Percentiles rank a stretch among this genome's conserved stretches.
phyloP scores from a whole-genome alignment of 35 echinoderm and acorn worm genomes.

The Heliocidaris tuberculata region DNA sequence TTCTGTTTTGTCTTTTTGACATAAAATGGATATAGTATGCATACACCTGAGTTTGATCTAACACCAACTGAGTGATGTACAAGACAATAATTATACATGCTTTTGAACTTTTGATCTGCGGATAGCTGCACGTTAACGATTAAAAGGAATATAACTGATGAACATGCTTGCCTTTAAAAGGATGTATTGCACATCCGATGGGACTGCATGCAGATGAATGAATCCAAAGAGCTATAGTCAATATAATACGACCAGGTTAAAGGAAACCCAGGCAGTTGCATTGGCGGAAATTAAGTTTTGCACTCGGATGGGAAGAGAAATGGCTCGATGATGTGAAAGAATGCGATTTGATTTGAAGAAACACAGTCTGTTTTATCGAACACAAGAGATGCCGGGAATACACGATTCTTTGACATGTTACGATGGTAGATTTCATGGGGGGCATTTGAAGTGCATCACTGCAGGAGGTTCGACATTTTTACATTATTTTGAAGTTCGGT shows the following conservation, averaged over 20 bases:
- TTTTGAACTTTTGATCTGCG: no score
- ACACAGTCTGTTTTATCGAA: slow-evolving; percentile 9
- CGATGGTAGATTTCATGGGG: no score
- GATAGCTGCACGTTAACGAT: no score
- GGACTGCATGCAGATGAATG: neutral
- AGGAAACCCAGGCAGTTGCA: neutral
- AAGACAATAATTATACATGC: no score
- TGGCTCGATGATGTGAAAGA: neutral
- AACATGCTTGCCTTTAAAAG: neutral
- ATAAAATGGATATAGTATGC: no score
- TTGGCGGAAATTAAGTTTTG: neutral
- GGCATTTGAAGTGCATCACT: no score
- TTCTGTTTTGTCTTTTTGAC: no score
- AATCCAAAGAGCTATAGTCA: neutral
- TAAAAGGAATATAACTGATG: no score
- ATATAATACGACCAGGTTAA: neutral
- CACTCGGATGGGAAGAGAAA: neutral
- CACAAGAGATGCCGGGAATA: neutral
- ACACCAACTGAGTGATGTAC: no score
- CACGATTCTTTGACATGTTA: neutral
- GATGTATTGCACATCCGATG: neutral
- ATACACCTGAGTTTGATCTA: no score
- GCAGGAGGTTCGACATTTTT: no score
- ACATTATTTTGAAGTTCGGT: no score
- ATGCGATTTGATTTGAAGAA: neutral